phyloP scores from a whole-genome alignment of 2,888 invertebrate species.

The Troides oblongomaculatus region DNA sequence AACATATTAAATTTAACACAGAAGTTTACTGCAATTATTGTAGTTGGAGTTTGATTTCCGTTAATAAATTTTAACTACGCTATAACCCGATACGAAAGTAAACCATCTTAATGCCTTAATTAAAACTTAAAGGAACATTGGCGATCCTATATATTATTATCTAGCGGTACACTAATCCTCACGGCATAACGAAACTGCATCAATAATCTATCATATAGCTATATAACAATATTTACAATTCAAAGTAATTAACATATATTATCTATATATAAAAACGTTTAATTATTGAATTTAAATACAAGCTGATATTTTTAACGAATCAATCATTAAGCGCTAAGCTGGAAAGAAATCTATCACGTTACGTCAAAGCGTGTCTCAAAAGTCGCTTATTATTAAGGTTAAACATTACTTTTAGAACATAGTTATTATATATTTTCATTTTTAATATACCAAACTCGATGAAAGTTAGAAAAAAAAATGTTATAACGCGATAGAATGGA shows the following conservation, averaged over 20 bases:
- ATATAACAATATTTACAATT: conserved; percentile 30
- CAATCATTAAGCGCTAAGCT: conserved; percentile 27
- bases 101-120: conserved; percentile 8
- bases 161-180: conserved; percentile 28
- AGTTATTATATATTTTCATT: conserved; percentile 5
- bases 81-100: conserved; percentile 9
- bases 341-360: conserved; percentile 26
- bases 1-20: neutral
- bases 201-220: conserved; percentile 26
- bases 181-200: conserved; percentile 21
- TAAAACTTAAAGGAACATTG: conserved; percentile 21
- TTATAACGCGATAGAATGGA: conserved; percentile 3
- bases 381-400: conserved; percentile 10
- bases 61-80: conserved; percentile 7
- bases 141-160: conserved; percentile 22
- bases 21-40: neutral
- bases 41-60: neutral
- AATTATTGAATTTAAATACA: conserved; percentile 27
- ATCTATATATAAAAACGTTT: conserved; percentile 25
- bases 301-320: conserved; percentile 26
- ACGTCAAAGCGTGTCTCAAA: conserved; percentile 18
- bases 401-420: conserved; percentile 9
- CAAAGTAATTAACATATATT: conserved; percentile 28
- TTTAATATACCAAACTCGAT: conserved; percentile 11
- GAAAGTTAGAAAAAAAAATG: conserved; percentile 1